phyloP scores from a whole-genome alignment of 1,140 invertebrate genomes.

The Bombus difficillimus region DNA sequence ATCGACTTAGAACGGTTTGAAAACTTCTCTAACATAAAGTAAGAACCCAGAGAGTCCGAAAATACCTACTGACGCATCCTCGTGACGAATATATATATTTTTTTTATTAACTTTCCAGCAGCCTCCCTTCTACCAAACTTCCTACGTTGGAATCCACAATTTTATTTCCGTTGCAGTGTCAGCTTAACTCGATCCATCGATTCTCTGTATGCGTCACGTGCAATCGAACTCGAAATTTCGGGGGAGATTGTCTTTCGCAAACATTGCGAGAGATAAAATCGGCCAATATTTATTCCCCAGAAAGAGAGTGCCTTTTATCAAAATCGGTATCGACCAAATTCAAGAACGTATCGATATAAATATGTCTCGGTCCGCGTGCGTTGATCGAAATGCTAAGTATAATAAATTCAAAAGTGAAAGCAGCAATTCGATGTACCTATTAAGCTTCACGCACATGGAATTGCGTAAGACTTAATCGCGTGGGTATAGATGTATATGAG shows the following conservation, averaged over 20 bases:
- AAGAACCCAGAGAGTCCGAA: background rate
- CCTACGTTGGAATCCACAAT: background rate
- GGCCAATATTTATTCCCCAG: background rate
- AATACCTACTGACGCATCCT: slow-evolving; percentile 35
- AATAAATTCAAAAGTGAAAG: slow-evolving; percentile 5
- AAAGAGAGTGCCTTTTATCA: background rate
- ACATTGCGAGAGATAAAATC: background rate
- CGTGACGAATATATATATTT: slow-evolving; percentile 13
- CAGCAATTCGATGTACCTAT: slow-evolving; percentile 1
- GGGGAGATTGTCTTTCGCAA: background rate
- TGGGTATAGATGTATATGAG: slow-evolving; percentile 10
- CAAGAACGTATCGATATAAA: background rate
- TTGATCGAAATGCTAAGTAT: background rate
- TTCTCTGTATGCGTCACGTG: background rate
- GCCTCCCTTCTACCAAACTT: background rate
- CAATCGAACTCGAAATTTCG: background rate
- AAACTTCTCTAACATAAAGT: slow-evolving; percentile 33
- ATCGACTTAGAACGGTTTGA: slow-evolving; percentile 11
- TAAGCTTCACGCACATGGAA: slow-evolving; percentile 34
- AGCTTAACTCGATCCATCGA: background rate
- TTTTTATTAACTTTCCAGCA: slow-evolving; percentile 23
- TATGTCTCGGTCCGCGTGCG: too few species aligned
- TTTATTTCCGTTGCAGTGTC: slow-evolving; percentile 33
- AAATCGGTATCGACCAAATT: background rate
- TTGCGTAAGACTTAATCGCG: slow-evolving; percentile 42